phyloP scores from a whole-genome alignment of 2,888 invertebrate species.

The Agapetus fuscipes region DNA sequence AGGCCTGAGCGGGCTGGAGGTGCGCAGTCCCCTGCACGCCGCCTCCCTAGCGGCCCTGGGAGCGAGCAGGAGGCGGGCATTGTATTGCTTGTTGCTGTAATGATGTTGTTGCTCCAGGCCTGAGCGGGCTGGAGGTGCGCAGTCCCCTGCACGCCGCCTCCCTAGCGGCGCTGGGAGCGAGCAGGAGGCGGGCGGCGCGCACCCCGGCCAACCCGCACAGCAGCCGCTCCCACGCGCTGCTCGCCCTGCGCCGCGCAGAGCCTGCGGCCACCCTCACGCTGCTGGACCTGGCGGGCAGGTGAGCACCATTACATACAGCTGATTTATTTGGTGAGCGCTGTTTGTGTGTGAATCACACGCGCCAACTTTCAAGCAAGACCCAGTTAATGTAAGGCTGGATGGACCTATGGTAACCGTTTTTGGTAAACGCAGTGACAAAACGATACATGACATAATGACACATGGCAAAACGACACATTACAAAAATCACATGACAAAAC shows the following conservation, averaged over 20 bases:
- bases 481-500: no score
- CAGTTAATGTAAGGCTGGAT: no score
- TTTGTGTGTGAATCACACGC: no score
- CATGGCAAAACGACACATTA: no score
- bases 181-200: constrained; percentile 56
- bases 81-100: no score
- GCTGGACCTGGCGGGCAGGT: constrained; percentile 43
- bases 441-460: no score
- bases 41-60: constrained; percentile 51
- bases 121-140: constrained; percentile 51
- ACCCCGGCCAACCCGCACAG: constrained; percentile 62
- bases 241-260: constrained; percentile 47
- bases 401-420: no score
- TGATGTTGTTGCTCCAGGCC: no score
- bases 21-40: constrained; percentile 45
- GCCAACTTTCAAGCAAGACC: no score
- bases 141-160: constrained; percentile 47
- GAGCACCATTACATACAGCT: no score
- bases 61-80: constrained; percentile 53
- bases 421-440: no score
- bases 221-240: constrained; percentile 63
- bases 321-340: no score
- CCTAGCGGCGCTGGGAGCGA: constrained; percentile 50
- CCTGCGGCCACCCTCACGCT: constrained; percentile 50
- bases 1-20: constrained; percentile 57